Percentiles rank a stretch among this genome's conserved stretches.
phyloP scores from a whole-genome alignment of 2,113 vertebrate species.

The Anseranas semipalmata region DNA sequence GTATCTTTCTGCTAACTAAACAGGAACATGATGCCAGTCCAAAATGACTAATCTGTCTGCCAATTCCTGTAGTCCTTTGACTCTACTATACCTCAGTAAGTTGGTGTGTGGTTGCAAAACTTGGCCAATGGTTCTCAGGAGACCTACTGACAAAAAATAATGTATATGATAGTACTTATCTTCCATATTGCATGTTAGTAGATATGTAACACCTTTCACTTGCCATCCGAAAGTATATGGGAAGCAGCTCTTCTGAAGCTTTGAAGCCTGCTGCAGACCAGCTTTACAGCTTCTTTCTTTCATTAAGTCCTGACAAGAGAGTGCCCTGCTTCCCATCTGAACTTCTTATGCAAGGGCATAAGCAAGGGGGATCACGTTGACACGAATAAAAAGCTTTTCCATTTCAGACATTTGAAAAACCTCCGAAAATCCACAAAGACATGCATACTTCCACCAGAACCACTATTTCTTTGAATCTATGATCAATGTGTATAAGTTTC shows the following conservation, averaged over 20 bases:
- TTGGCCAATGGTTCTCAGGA: fast-evolving
- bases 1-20: not conserved
- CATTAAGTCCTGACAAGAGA: not conserved
- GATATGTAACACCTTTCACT: not conserved
- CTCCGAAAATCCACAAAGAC: not conserved
- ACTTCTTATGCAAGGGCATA: not conserved
- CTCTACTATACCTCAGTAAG: not conserved
- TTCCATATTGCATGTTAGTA: not conserved
- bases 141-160: not conserved
- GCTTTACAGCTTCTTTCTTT: not conserved
- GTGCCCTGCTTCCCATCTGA: not conserved
- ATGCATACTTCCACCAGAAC: too few species aligned
- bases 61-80: not conserved
- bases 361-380: not conserved
- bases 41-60: not conserved
- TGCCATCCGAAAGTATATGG: not conserved
- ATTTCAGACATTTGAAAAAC: not conserved
- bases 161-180: not conserved
- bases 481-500: too few species aligned
- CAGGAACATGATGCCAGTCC: not conserved
- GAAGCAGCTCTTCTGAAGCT: not conserved
- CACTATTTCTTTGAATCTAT: not conserved
- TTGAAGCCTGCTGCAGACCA: not conserved
- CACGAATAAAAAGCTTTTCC: not conserved
- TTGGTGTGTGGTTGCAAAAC: not conserved